Base-by-base conservation (phyloP, 2,113 vertebrate genomes). In the Aspiorhynchus laticeps region DNA sequence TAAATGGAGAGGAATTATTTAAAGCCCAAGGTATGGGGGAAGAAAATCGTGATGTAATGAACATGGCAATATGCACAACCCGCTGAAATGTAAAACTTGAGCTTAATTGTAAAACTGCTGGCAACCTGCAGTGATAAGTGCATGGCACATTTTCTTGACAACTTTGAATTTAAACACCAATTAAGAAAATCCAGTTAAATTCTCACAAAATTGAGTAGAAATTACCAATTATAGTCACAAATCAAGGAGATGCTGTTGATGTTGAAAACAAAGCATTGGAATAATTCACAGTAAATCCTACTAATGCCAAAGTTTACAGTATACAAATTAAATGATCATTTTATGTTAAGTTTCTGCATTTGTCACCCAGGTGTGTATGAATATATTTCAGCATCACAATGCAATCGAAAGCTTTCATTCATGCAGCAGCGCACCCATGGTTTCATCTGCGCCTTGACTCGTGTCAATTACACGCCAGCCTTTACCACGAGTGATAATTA, bases 391-490 rank as follows among this genome's bases (percentile, higher is more conserved):
- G 15, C 15, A 38, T 59, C 51, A 38, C 21, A 81, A 46, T 17
- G 26, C 26, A 31, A 83, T 7, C 21, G 10, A 17, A 65, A 2
- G 59, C 59, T 31, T 65, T 65, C 56, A 28, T 80, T 61, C 26
- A 19, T 36, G 36, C 24, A 31, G 56, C 41, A 48, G 53, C 10
- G 77, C 80, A n/a, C 2, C 61, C 19, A 9, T 69, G 41, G 41
- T 43, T 67, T 46, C 61, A 48, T 67, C 38, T 67, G 41, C 28
- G 19, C 43, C 17, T 51, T 33, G 43, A 69, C 36, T 41, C n/a
- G 78, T 80, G 78, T 14, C 83, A 90, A 71, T 87, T 46, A 87
- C 71, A 88, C 80, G 14, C n/a, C 41, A n/a, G 9, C 21, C n/a
- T 61, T 43, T 51, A 59, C 38, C 12, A 7, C 36, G 14, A 65